Conservation (phyloP, 2,888 invertebrate genomes). For the Cinara cedri region DNA sequence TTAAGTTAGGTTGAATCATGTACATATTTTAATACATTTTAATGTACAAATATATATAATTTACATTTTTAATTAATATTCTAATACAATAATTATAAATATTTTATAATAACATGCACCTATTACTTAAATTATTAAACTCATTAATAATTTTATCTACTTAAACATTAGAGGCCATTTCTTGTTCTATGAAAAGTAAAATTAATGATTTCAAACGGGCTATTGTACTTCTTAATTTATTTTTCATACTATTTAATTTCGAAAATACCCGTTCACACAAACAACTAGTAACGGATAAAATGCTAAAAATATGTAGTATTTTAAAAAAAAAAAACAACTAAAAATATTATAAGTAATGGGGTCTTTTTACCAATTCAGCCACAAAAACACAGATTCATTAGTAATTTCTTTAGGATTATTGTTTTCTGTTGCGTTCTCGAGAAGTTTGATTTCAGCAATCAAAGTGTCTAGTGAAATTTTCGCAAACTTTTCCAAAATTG, state of each 20-base stretch:
- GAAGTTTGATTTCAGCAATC: too few species aligned
- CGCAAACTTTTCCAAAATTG: constrained; percentile 1
- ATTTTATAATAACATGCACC: too few species aligned
- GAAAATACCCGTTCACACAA: not conserved
- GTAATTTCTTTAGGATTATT: too few species aligned
- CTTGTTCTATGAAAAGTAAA: constrained; percentile 2
- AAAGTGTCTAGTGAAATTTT: constrained; percentile 6
- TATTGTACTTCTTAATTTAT: not conserved
- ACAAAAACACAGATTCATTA: too few species aligned
- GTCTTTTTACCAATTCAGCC: constrained; percentile 13
- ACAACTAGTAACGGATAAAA: not conserved
- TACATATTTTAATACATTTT: constrained; percentile 9
- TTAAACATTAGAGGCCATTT: constrained; percentile 3
- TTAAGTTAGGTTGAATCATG: too few species aligned
- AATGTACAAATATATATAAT: not conserved
- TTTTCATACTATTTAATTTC: not conserved
- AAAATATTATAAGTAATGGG: not conserved
- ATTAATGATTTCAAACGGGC: not conserved
- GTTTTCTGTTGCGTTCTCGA: too few species aligned
- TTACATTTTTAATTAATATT: not conserved
- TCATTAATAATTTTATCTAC: not conserved
- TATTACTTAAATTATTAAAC: too few species aligned
- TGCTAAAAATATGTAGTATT: not conserved
- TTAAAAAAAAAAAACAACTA: constrained; percentile 3
- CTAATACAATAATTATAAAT: not conserved